phyloP scores from a whole-genome alignment of 2,113 vertebrate species.

The Lipotes vexillifer region DNA sequence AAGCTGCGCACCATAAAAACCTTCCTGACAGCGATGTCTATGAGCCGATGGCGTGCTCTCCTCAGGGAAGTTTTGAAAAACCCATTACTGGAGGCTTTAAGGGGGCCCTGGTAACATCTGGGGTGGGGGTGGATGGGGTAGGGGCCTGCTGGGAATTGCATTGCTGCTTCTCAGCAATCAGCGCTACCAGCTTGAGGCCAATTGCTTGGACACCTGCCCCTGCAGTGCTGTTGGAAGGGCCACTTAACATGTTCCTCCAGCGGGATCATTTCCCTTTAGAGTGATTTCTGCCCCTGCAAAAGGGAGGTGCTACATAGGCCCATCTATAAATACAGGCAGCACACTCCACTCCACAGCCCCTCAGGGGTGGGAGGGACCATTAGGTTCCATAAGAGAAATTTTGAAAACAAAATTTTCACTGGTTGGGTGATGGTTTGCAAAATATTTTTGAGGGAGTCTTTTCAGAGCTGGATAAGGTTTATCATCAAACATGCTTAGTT shows the following conservation, averaged over 20 bases:
- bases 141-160: not conserved
- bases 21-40: not conserved
- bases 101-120: not conserved
- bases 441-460: not conserved
- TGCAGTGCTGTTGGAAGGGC: not conserved
- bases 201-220: not conserved
- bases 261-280: not conserved
- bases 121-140: not conserved
- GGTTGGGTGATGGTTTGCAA: not conserved
- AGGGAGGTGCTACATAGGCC: not conserved
- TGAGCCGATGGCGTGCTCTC: not conserved
- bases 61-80: not conserved
- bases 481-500: not conserved
- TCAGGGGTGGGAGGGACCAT: not conserved
- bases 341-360: too few species aligned
- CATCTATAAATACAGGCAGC: not conserved
- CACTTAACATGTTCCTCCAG: not conserved
- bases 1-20: not conserved
- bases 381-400: not conserved
- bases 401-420: not conserved
- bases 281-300: not conserved
- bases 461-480: not conserved
- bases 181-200: not conserved
- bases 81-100: not conserved
- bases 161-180: not conserved